These are phyloP conservation scores for Brotula barbata DNA, from an alignment of 2,797 vertebrate species.

Conservation along the genomic window DNA sequence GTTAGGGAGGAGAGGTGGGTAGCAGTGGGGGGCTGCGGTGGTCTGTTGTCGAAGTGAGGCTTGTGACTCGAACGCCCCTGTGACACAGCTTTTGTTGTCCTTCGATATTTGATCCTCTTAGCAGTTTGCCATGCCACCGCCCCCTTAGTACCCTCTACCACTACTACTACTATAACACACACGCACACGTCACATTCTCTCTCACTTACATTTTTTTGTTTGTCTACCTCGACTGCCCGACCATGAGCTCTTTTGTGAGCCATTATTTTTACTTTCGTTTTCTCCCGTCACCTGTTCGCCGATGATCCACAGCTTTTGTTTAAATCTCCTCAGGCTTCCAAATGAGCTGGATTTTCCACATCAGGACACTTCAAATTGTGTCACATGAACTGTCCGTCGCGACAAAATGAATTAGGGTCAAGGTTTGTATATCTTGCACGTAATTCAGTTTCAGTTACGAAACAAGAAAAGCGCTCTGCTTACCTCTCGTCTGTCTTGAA, in stretches of 20 bases:
- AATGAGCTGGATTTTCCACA: constrained; percentile 18
- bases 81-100: constrained; percentile 97
- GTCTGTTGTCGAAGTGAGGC: constrained; percentile 86
- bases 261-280: constrained; percentile 8
- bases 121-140: constrained; percentile 84
- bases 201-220: neutral
- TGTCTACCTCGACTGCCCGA: constrained; percentile 22
- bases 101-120: constrained; percentile 98
- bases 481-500: neutral
- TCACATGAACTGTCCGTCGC: too few species aligned
- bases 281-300: constrained; percentile 39
- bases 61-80: constrained; percentile 93
- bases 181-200: constrained; percentile 26
- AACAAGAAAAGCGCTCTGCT: constrained; percentile 9
- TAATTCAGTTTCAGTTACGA: too few species aligned
- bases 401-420: neutral
- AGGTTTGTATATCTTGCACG: too few species aligned
- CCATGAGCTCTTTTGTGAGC: constrained; percentile 23
- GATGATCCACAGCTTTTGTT: constrained; percentile 26
- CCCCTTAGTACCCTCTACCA: constrained; percentile 59
- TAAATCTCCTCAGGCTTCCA: constrained; percentile 8
- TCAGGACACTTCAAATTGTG: neutral
- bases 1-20: constrained; percentile 49
- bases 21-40: constrained; percentile 60
- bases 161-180: constrained; percentile 44